phyloP scores from a whole-genome alignment of 2,888 invertebrate species.

The Carpatolechia fugitivella region DNA sequence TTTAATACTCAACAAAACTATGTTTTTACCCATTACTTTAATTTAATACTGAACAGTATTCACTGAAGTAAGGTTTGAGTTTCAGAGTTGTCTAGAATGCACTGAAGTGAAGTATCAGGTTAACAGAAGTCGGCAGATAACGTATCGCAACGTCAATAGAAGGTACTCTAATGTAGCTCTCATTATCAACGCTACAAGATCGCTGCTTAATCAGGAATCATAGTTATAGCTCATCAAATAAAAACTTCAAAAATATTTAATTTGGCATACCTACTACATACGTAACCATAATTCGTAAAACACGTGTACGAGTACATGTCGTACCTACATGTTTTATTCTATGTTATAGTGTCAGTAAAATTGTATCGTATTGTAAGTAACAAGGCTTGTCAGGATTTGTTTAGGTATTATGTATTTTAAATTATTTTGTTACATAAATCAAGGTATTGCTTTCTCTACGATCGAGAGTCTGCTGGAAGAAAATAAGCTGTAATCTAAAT shows the following conservation, averaged over 20 bases:
- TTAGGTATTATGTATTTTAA: too few relatives aligned
- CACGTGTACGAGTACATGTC: too few relatives aligned
- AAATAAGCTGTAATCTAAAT: too few relatives aligned
- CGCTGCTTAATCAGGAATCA: constrained; percentile 35
- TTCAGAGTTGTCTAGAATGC: constrained; percentile 31
- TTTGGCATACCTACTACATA: not conserved
- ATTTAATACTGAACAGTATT: not conserved
- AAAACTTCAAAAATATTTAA: constrained; percentile 3
- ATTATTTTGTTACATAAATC: too few relatives aligned
- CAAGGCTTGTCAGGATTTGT: too few relatives aligned
- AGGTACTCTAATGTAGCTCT: constrained; percentile 63
- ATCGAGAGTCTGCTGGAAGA: too few relatives aligned
- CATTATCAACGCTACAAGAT: constrained; percentile 39
- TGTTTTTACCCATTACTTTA: constrained; percentile 1
- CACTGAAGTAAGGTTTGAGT: constrained; percentile 3
- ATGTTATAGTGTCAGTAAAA: too few relatives aligned
- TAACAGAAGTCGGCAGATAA: constrained; percentile 48
- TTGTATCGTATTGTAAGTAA: too few relatives aligned
- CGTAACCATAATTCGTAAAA: too few relatives aligned
- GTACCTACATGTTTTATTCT: too few relatives aligned
- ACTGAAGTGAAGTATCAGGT: constrained; percentile 46
- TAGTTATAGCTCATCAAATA: constrained; percentile 15
- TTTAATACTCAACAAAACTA: too few relatives aligned
- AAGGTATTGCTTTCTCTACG: too few relatives aligned
- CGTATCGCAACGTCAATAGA: constrained; percentile 69